Evolutionary conservation across 2,888 invertebrate genomes (phyloP).

Genomic region (Arge pagana): DNA sequence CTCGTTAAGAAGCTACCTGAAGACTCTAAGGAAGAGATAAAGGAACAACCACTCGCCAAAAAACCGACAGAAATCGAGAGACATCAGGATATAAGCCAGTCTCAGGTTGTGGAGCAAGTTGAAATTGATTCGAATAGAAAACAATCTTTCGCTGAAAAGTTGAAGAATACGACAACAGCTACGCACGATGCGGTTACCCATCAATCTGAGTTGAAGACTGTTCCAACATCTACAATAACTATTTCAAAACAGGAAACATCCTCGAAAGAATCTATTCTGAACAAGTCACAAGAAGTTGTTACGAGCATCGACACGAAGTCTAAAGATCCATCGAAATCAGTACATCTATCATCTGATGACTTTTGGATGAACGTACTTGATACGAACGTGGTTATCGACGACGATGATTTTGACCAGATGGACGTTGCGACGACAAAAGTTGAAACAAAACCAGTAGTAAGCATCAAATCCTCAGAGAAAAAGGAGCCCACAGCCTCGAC

Average conservation of each 20-base stretch:
- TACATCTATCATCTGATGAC: constrained; percentile 16
- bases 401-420: constrained; percentile 10
- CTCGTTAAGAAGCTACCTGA: too few species aligned
- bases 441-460: constrained; percentile 1
- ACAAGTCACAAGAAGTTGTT: not conserved
- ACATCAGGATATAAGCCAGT: not conserved
- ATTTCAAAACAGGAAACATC: constrained; percentile 23
- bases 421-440: constrained; percentile 14
- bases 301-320: constrained; percentile 8
- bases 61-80: not conserved
- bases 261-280: constrained; percentile 3
- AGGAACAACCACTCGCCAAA: not conserved
- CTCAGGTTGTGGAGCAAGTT: not conserved
- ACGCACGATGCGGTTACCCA: constrained; percentile 48
- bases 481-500: not conserved
- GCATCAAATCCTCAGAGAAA: not conserved
- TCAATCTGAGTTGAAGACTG: constrained; percentile 49
- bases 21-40: not conserved
- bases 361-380: not conserved
- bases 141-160: not conserved
- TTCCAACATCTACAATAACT: constrained; percentile 21
- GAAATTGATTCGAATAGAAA: not conserved
- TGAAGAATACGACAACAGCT: constrained; percentile 38
- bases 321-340: not conserved
- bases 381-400: constrained; percentile 5